phyloP scores from a whole-genome alignment of 2,888 invertebrate genomes.

The Dexiosoma caninum region DNA sequence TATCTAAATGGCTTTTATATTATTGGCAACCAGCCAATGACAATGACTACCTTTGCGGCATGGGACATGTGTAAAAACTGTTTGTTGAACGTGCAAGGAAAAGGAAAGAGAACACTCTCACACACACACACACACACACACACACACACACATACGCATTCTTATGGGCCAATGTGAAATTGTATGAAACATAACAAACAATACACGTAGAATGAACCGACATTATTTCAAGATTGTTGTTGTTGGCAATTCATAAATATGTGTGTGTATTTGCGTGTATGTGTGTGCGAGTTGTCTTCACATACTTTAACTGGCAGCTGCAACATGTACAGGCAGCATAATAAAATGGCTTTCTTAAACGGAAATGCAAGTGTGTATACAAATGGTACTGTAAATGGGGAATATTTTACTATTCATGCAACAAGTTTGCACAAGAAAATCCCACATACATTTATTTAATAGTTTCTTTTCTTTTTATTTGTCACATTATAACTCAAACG shows the following conservation, averaged over 20 bases:
- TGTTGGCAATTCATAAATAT: not conserved
- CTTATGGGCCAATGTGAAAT: not conserved
- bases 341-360: not conserved
- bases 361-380: not conserved
- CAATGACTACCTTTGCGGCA: constrained; percentile 20
- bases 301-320: not conserved
- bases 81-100: constrained; percentile 13
- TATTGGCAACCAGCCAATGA: constrained; percentile 48
- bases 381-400: not conserved
- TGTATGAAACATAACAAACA: not conserved
- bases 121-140: not conserved
- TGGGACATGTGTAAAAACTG: not conserved
- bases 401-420: not conserved
- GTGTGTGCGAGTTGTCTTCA: too few species aligned
- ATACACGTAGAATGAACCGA: not conserved
- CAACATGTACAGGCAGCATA: not conserved
- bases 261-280: too few species aligned
- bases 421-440: not conserved
- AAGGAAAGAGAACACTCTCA: not conserved
- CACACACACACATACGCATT: not conserved
- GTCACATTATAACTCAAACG: not conserved
- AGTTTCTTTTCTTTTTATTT: not conserved
- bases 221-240: not conserved
- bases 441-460: not conserved
- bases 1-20: constrained; percentile 25